phyloP scores from a whole-genome alignment of 1,140 invertebrate species.

The fruit fly (Drosophila melanogaster) region Release_6_plus_ISO1_MT NC_004354.4:9512001-9512500 shows the following conservation, averaged over 20 bases:
- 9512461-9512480: too few species aligned
- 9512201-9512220: too few species aligned
- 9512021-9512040: constrained; percentile 8
- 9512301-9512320: neutral
- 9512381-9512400: constrained; percentile 9
- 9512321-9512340: neutral
- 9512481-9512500: constrained; percentile 5
- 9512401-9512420: neutral
- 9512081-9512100: constrained; percentile 18
- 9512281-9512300: neutral
- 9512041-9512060: constrained; percentile 26
- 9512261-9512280: neutral
- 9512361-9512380: neutral
- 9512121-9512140: neutral
- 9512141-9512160: constrained; percentile 12
- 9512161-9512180: too few species aligned
- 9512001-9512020: constrained; percentile 1
- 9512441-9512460: constrained; percentile 6
- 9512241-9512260: too few species aligned
- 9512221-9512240: too few species aligned
- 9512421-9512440: constrained; percentile 10
- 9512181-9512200: too few species aligned
- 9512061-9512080: constrained; percentile 23
- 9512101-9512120: constrained; percentile 12
- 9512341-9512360: neutral